These are phyloP conservation scores for Catagonus wagneri DNA, from an alignment of 2,113 vertebrate genomes.

Conservation along the genomic window DNA sequence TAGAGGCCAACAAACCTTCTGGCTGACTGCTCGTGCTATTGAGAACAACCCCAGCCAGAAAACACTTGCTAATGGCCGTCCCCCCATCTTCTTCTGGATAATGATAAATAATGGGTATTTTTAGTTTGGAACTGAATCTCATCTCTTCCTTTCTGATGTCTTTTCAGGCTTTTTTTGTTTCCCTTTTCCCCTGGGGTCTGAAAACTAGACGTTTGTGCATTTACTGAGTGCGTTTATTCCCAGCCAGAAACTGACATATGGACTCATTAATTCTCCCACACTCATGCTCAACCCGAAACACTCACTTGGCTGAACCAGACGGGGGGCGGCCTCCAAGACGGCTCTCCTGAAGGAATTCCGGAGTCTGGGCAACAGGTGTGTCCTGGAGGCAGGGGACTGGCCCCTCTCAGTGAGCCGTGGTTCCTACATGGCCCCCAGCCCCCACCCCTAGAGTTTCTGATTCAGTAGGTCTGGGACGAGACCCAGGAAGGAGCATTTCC, in stretches of 20 bases:
- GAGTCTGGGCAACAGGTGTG: background rate
- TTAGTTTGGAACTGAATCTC: constrained; percentile 68
- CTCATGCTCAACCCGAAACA: background rate
- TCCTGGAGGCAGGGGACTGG: background rate
- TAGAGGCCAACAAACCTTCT: constrained; percentile 58
- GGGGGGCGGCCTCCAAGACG: background rate
- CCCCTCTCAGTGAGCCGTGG: background rate
- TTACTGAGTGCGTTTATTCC: background rate
- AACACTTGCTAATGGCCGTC: constrained; percentile 51
- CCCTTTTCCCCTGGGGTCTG: constrained; percentile 22
- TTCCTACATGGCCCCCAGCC: too few species aligned
- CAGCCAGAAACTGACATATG: constrained; percentile 58
- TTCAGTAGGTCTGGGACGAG: background rate
- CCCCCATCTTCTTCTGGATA: constrained; percentile 60
- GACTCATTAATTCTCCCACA: constrained; percentile 25
- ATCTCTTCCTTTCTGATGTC: constrained; percentile 57
- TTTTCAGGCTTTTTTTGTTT: constrained; percentile 31
- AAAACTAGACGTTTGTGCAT: constrained; percentile 52
- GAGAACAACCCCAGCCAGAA: constrained; percentile 20
- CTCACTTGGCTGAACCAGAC: background rate
- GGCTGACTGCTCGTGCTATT: background rate
- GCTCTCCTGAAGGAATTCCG: background rate
- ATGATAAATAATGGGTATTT: constrained; percentile 76
- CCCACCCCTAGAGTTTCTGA: background rate
- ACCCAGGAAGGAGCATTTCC: background rate